A percentile compares a stretch with the other conserved stretches of the same genome.
Evolutionary conservation across 2,888 invertebrate species (phyloP).

Genomic region (Hyles lineata): DNA sequence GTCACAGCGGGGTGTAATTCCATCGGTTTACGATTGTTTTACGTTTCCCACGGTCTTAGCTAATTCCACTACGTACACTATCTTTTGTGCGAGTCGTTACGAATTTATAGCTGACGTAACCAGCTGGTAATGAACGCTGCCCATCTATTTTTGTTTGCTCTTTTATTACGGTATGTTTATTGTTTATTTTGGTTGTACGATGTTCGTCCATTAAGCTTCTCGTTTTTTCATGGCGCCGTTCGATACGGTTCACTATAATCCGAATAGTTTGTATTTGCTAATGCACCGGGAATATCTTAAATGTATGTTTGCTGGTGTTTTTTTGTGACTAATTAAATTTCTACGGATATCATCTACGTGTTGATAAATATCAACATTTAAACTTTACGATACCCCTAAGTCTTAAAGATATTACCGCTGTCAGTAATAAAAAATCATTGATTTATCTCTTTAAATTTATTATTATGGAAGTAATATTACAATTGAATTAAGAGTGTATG

Average conservation of each 20-base stretch:
- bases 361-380: no score
- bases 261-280: neutral
- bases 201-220: constrained; percentile 23
- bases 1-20: constrained; percentile 35
- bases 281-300: neutral
- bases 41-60: constrained; percentile 49
- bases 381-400: no score
- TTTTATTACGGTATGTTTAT: constrained; percentile 34
- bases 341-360: no score
- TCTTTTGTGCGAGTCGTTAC: constrained; percentile 43
- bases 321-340: no score
- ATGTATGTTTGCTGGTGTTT: no score
- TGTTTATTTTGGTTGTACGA: constrained; percentile 35
- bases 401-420: no score
- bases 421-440: no score
- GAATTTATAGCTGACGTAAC: constrained; percentile 49
- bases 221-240: constrained; percentile 12
- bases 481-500: no score
- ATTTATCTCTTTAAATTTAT: no score
- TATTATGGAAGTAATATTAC: no score
- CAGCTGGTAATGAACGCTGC: constrained; percentile 41
- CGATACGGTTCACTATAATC: constrained; percentile 1
- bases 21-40: constrained; percentile 44
- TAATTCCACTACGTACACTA: constrained; percentile 40
- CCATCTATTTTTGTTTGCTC: constrained; percentile 39